phyloP scores from a whole-genome alignment of 2,113 vertebrate species.

The Aphelocoma coerulescens region DNA sequence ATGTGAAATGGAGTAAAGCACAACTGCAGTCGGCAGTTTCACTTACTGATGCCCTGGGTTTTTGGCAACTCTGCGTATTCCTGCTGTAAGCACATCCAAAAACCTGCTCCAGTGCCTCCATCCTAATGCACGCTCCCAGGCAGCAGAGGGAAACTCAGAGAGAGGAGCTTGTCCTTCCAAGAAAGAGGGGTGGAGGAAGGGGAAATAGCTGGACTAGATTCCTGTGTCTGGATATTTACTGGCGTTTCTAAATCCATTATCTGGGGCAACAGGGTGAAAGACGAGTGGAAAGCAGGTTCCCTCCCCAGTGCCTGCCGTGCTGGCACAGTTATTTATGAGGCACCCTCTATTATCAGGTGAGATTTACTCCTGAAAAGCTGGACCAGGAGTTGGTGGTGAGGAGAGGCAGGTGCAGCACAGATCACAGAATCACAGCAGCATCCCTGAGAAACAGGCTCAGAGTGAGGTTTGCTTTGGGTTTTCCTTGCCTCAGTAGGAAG shows the following conservation, averaged over 20 bases:
- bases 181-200: not conserved
- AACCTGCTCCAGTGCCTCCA: not conserved
- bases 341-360: not conserved
- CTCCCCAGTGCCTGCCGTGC: constrained; percentile 51
- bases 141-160: not conserved
- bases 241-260: constrained; percentile 65
- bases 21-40: not conserved
- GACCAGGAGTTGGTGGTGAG: not conserved
- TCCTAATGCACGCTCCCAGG: not conserved
- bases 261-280: constrained; percentile 63
- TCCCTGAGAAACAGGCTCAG: not conserved
- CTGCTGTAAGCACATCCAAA: not conserved
- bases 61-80: not conserved
- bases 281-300: constrained; percentile 62
- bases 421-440: not conserved
- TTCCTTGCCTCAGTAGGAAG: not conserved
- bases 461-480: not conserved
- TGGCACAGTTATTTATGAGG: constrained; percentile 48
- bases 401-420: not conserved
- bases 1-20: not conserved
- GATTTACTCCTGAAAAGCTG: constrained; percentile 19
- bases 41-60: not conserved
- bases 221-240: constrained; percentile 11
- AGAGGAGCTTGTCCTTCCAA: constrained; percentile 16
- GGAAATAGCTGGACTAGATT: constrained; percentile 42